Evolutionary conservation across 2,113 vertebrate genomes (phyloP).

Genomic region (Phasianus colchicus): DNA sequence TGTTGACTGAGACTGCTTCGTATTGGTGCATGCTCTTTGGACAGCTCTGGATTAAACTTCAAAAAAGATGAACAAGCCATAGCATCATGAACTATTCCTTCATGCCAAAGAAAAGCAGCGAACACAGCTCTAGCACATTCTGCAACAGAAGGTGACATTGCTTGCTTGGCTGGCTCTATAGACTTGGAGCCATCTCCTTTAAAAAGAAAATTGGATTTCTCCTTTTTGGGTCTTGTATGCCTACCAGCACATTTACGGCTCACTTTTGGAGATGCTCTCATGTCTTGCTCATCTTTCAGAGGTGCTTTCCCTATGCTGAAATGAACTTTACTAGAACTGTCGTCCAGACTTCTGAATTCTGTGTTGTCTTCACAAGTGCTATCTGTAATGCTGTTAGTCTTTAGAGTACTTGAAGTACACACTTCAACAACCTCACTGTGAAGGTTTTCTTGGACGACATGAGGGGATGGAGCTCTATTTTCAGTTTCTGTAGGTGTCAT

Average conservation of each 20-base stretch:
- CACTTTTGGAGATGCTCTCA: constrained; percentile 94
- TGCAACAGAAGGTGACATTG: constrained; percentile 97
- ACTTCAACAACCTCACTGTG: constrained; percentile 98
- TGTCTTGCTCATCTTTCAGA: constrained; percentile 92
- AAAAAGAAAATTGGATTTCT: constrained; percentile 94
- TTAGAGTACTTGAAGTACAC: constrained; percentile 92
- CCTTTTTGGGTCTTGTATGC: constrained; percentile 94
- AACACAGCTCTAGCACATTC: constrained; percentile 97
- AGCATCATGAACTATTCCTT: constrained; percentile 98
- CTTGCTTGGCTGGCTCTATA: constrained; percentile 95
- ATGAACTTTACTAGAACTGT: constrained; percentile 92
- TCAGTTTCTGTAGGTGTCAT: constrained; percentile 84
- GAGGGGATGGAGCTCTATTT: constrained; percentile 92
- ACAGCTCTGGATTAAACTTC: constrained; percentile 97
- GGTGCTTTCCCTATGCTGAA: constrained; percentile 99
- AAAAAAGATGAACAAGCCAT: constrained; percentile 99
- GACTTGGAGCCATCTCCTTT: constrained; percentile 87
- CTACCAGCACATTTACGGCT: constrained; percentile 92
- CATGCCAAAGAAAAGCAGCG: constrained; percentile 96
- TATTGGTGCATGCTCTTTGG: constrained; percentile 96
- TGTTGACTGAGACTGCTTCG: constrained; percentile 91
- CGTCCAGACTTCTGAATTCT: constrained; percentile 85
- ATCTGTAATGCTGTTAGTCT: constrained; percentile 85
- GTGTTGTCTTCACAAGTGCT: constrained; percentile 88
- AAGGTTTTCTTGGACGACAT: constrained; percentile 97